phyloP scores from a whole-genome alignment of 2,113 vertebrate genomes.

The Protobothrops mucrosquamatus region DNA sequence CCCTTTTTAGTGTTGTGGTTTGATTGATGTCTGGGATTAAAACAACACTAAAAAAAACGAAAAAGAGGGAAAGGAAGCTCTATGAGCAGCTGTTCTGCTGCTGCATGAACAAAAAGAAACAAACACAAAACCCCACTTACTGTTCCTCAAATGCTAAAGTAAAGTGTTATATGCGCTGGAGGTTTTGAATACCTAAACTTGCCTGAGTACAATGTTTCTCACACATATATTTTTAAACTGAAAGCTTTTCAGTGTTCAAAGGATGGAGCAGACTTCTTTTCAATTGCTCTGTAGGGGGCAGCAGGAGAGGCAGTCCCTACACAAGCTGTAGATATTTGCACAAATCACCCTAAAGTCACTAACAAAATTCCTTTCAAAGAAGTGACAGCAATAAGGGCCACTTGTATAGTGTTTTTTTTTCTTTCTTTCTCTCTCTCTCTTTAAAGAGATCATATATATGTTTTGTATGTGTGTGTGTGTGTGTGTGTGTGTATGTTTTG shows the following conservation, averaged over 20 bases:
- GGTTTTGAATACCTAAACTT: constrained; percentile 21
- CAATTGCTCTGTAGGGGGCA: neutral
- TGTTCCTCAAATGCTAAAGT: constrained; percentile 17
- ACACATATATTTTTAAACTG: constrained; percentile 11
- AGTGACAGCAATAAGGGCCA: neutral
- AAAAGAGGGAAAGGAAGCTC: constrained; percentile 6
- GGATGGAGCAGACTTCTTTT: constrained; percentile 9
- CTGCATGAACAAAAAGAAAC: constrained; percentile 14
- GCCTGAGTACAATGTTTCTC: constrained; percentile 1
- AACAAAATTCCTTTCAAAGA: constrained; percentile 7
- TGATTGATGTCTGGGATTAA: constrained; percentile 23
- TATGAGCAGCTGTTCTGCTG: neutral
- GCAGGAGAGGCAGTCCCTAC: neutral
- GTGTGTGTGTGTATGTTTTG: neutral
- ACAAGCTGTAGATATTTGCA: neutral
- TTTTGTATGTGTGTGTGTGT: too few species aligned
- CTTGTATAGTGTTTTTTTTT: neutral
- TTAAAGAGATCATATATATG: neutral
- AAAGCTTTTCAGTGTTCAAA: constrained; percentile 18
- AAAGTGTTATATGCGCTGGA: constrained; percentile 5
- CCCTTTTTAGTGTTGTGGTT: neutral
- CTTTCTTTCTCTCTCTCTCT: neutral
- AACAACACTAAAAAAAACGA: neutral
- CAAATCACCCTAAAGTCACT: neutral
- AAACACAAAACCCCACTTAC: constrained; percentile 30